These are phyloP conservation scores for Phenganax marumi DNA, from an alignment of 92 coral and sea anemone species.

Conservation along the genomic window DNA sequence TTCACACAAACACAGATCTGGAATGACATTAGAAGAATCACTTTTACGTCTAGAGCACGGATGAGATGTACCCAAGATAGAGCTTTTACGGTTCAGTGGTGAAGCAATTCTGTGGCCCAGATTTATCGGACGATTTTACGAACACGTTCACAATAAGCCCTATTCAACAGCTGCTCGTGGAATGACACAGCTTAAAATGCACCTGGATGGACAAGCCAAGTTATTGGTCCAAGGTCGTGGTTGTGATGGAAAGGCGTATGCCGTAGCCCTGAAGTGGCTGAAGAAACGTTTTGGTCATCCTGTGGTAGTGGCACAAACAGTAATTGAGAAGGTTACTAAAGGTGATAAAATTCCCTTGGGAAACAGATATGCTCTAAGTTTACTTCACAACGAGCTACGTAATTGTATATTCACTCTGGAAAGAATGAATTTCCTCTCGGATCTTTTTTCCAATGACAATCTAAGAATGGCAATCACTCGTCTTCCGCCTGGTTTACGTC, in stretches of 20 bases:
- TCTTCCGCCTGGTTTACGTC: constrained; percentile 16
- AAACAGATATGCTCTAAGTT: background rate
- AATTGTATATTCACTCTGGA: constrained; percentile 8
- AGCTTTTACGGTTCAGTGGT: constrained; percentile 39
- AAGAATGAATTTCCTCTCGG: background rate
- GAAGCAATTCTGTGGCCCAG: constrained; percentile 5
- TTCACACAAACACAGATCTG: background rate
- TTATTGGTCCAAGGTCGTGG: constrained; percentile 5
- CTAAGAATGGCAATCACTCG: background rate
- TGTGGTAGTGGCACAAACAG: constrained; percentile 15
- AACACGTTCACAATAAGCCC: constrained; percentile 14
- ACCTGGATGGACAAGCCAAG: background rate
- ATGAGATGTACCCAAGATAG: constrained; percentile 51
- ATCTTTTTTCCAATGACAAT: constrained; percentile 8
- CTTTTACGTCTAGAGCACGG: constrained; percentile 40
- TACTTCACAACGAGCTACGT: background rate
- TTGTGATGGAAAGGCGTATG: constrained; percentile 6
- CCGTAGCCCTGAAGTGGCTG: constrained; percentile 3
- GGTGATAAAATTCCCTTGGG: background rate
- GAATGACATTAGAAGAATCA: constrained; percentile 11
- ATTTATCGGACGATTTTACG: constrained; percentile 3
- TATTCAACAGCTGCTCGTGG: background rate
- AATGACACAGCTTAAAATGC: background rate
- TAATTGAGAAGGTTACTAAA: constrained; percentile 9
- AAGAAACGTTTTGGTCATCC: constrained; percentile 17